Evolutionary conservation across 2,113 vertebrate genomes (phyloP), one percentile per base, ranked within the genome.

Genomic region (Triplophysa tibetana): DNA sequence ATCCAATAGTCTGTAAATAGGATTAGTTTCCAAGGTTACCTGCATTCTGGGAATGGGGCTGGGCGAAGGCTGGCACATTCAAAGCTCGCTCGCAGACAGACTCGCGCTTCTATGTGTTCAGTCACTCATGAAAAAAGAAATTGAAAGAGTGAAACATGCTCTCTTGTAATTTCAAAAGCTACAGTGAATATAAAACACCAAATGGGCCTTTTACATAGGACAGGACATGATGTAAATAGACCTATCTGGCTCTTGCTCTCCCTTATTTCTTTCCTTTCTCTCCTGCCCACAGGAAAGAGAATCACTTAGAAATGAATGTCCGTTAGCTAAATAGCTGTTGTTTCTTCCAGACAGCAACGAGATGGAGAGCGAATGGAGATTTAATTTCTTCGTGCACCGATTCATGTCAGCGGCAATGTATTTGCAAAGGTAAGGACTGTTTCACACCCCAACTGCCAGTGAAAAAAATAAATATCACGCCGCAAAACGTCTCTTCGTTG

Each of bases 11-110:
- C 70, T 74, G 74, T 87, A 91, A 90, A 91, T 87, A 90, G 87
- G 88, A 91, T 91, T 92, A 93, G 91, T 93, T 87, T 85, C 90
- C 89, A 88, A 85, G 90, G 92, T 88, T 90, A 91, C 91, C 67
- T 82, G 81, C 82, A 86, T 83, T 82, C 81, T 84, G 82, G 80
- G 81, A 82, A 64, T 85, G 81, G 58, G 60, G 65, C 58, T 72
- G 83, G 77, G 63, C 45, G 38, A 19, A 62, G 50, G 21, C 61
- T 84, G 66, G 56, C 80, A 75, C 72, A 69, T 81, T 82, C 41
- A 75, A 75, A 75, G 11, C 70, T 23, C 7, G 33, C 52, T 73
- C 54, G 17, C 68, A 33, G 68, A 78, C 60, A 14, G 3, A 74
- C 29, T 60, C 54, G 13, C 0, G 4, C 70, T 61, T 56, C 64